These are phyloP conservation scores for Pseudomyrmex concolor DNA, from an alignment of 1,140 invertebrate species.

Conservation along the genomic window DNA sequence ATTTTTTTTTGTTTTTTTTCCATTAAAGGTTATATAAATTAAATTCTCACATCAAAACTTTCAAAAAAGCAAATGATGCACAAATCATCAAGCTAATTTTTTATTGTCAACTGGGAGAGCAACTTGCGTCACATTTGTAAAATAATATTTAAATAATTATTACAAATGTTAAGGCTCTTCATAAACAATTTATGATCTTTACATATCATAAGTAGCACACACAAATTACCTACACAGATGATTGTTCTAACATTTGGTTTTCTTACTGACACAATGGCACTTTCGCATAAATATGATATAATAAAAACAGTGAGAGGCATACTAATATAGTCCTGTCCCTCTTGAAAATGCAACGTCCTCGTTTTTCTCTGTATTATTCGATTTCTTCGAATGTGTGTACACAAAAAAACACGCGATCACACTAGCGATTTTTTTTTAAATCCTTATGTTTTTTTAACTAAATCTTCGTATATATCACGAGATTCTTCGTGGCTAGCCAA, in stretches of 20 bases:
- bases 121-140: neutral
- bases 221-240: neutral
- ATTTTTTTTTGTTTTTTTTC: neutral
- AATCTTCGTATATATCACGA: neutral
- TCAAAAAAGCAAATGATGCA: neutral
- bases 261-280: neutral
- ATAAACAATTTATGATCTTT: neutral
- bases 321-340: slow-evolving; percentile 15
- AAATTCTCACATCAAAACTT: neutral
- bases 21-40: neutral
- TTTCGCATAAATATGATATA: neutral
- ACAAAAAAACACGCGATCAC: neutral
- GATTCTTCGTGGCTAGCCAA: neutral
- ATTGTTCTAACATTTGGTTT: neutral
- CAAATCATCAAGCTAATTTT: slow-evolving; percentile 6
- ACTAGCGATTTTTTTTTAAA: neutral
- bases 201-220: no score
- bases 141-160: slow-evolving; percentile 19
- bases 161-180: neutral
- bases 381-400: neutral
- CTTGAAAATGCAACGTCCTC: neutral
- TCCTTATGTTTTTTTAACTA: neutral
- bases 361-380: neutral
- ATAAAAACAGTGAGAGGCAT: neutral
- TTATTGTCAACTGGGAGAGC: neutral